Percentiles rank a stretch among this genome's conserved stretches.
These are phyloP conservation scores for Enchytraeus crypticus DNA, from an alignment of 2,888 invertebrate species.

Conservation along the genomic window DNA sequence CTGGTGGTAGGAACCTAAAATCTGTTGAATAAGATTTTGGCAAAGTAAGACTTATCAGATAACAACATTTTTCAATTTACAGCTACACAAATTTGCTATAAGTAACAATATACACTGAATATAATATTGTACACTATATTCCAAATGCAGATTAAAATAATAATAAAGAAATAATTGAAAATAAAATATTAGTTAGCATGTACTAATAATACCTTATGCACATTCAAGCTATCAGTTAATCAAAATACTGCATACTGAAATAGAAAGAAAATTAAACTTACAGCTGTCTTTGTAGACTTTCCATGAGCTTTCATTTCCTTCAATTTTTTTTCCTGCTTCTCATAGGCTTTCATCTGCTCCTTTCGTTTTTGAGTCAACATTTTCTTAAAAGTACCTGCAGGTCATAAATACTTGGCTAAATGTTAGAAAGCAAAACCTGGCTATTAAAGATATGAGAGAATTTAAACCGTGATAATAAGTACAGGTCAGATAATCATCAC, in stretches of 20 bases:
- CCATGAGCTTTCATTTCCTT: conserved; percentile 89
- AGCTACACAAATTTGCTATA: background rate
- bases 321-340: conserved; percentile 93
- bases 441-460: background rate
- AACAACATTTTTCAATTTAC: background rate
- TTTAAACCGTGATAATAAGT: no score
- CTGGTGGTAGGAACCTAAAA: no score
- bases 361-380: conserved; percentile 93
- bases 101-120: background rate
- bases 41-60: background rate
- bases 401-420: background rate
- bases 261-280: no score
- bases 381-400: conserved; percentile 71
- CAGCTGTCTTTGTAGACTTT: conserved; percentile 86
- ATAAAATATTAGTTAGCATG: background rate
- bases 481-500: no score
- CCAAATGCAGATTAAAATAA: background rate
- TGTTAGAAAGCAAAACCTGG: background rate
- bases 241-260: background rate
- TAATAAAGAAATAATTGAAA: background rate
- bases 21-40: no score
- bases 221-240: background rate
- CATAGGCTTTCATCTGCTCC: conserved; percentile 91
- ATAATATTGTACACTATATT: background rate
- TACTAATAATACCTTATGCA: background rate